Base-by-base conservation (phyloP, 2,888 invertebrate genomes). In the Ornithoptera priamus region DNA sequence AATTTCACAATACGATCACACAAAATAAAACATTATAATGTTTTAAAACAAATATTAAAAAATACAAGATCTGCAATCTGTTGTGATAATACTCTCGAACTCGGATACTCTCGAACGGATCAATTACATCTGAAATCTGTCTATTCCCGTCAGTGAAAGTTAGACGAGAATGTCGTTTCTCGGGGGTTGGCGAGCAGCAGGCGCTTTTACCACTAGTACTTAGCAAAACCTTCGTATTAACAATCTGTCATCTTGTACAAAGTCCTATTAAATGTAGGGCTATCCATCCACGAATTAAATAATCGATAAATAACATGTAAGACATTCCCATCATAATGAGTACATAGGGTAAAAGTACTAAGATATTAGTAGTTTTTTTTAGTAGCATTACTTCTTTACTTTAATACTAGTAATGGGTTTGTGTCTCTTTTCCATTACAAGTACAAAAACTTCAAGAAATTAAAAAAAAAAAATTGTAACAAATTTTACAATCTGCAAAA, bases 101-200 rank as follows among this genome's bases (percentile, higher is more conserved):
- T 22, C 22, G 65, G 61, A 56, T 56, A 62, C 20, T 60, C 39
- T 68, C 60, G 12, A 65, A 61, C 56, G 53, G 64, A 68, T 68
- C 64, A 65, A 64, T 68, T 68, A 61, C 65, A 70, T 15, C 66
- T 62, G 59, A 62, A 70, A 67, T 59, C 70, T 39, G 8, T 59
- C 56, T 63, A 63, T 68, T 70, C 70, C 67, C 67, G 53, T 63
- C 66, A 70, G 62, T 70, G 70, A 70, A 70, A 70, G 70, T 67
- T 63, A 63, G 50, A 46, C 58, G 65, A 65, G 69, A 69, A 69
- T 69, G 65, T 58, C 65, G 69, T 65, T 62, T 62, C 46, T 57
- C 62, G 62, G 61, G 69, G 69, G 65, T 65, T 69, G 65, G 62
- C 62, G 57, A 58, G 12, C 15, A 58, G 6, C 12, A n/a, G 50